Percentiles rank a stretch among this genome's conserved stretches.
Evolutionary conservation across 2,113 vertebrate genomes (phyloP).

Genomic region (Bufo bufo): DNA sequence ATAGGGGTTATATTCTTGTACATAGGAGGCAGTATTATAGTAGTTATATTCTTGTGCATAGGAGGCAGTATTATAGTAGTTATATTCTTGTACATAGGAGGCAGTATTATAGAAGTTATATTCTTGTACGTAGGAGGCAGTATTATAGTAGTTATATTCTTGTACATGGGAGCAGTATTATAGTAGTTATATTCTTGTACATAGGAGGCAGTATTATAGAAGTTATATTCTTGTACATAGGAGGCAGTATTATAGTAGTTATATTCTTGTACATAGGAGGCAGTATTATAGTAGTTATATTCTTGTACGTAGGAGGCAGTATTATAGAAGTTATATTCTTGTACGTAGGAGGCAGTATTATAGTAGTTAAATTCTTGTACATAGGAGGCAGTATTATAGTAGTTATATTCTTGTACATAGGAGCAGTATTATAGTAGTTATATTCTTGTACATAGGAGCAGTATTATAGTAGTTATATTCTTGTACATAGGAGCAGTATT

Average conservation of each 20-base stretch:
- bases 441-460: neutral
- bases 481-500: neutral
- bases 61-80: neutral
- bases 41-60: neutral
- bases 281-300: neutral
- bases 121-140: neutral
- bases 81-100: neutral
- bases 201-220: slow-evolving; percentile 1
- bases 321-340: too few relatives aligned
- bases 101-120: slow-evolving; percentile 2
- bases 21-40: neutral
- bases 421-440: neutral
- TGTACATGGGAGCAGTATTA: neutral
- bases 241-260: neutral
- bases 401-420: neutral
- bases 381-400: neutral
- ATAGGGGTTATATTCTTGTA: too few relatives aligned
- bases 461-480: neutral
- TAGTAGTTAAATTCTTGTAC: neutral
- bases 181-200: neutral
- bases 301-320: too few relatives aligned
- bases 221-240: neutral
- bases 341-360: neutral
- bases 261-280: neutral
- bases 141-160: too few relatives aligned